These are phyloP conservation scores for Manis pentadactyla DNA, from an alignment of 2,797 vertebrate genomes.

Conservation along the genomic window DNA sequence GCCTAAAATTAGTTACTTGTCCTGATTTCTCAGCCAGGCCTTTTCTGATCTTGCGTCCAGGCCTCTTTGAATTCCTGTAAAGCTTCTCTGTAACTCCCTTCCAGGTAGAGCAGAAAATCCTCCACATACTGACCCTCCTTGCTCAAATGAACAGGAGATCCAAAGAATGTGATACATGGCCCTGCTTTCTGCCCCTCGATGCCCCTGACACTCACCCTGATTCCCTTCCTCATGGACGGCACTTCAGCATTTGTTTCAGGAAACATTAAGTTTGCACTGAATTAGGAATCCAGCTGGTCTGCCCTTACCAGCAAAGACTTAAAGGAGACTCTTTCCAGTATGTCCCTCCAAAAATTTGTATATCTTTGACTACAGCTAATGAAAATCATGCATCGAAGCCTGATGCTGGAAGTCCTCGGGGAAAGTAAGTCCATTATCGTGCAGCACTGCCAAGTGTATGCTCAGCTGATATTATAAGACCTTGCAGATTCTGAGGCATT, in stretches of 20 bases:
- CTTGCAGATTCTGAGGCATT: background rate
- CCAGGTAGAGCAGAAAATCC: background rate
- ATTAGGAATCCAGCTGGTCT: background rate
- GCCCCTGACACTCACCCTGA: no score
- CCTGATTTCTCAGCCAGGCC: background rate
- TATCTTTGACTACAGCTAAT: background rate
- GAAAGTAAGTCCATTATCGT: background rate
- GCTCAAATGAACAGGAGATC: background rate
- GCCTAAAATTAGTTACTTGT: background rate
- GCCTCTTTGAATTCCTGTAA: background rate
- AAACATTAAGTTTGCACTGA: background rate
- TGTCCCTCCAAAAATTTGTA: background rate
- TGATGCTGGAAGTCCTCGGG: background rate
- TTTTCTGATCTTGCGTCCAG: background rate
- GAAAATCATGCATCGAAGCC: background rate
- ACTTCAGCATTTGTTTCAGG: background rate
- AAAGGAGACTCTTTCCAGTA: background rate
- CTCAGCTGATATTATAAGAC: background rate
- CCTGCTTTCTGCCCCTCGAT: accelerated
- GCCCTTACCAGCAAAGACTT: background rate
- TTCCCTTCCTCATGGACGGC: background rate
- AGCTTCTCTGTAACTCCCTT: background rate
- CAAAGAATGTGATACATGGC: background rate
- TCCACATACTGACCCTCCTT: background rate
- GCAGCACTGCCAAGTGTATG: background rate